Percentiles rank a stretch among this genome's conserved stretches.
These are phyloP conservation scores for Samia ricini DNA, from an alignment of 1,140 invertebrate species.

Conservation along the genomic window DNA sequence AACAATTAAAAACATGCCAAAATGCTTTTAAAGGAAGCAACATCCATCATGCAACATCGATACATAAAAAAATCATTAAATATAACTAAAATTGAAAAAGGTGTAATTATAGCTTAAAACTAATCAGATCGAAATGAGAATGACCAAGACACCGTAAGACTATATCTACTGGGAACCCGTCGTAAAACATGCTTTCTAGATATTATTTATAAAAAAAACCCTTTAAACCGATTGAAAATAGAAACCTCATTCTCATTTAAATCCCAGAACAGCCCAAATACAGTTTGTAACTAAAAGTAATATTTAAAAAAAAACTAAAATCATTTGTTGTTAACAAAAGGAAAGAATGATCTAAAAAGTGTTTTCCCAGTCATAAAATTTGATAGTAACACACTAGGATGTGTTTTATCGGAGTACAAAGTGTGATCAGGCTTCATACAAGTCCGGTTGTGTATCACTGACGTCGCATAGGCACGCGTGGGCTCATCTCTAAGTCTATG, in stretches of 20 bases:
- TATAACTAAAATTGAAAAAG: constrained; percentile 37
- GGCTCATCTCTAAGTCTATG: not conserved
- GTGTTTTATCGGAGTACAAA: not conserved
- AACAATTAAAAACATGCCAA: constrained; percentile 46
- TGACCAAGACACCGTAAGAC: constrained; percentile 42
- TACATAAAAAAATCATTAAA: constrained; percentile 37
- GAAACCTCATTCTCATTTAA: constrained; percentile 69
- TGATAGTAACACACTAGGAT: not conserved
- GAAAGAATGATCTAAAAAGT: no score
- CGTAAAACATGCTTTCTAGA: constrained; percentile 22
- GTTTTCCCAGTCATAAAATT: not conserved
- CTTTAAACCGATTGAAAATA: not conserved
- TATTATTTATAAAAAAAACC: constrained; percentile 11
- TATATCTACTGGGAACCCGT: constrained; percentile 16
- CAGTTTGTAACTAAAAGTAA: constrained; percentile 26
- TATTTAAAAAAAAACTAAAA: not conserved
- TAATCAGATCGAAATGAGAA: constrained; percentile 70
- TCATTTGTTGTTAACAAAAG: no score
- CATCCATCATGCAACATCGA: constrained; percentile 72
- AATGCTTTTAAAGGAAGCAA: constrained; percentile 59
- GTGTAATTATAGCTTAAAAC: constrained; percentile 34
- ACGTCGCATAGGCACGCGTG: constrained; percentile 8
- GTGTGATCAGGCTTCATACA: constrained; percentile 3
- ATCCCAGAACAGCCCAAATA: constrained; percentile 54
- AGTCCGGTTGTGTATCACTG: not conserved